phyloP scores from a whole-genome alignment of 2,113 vertebrate species.

The Protobothrops flavoviridis region DNA sequence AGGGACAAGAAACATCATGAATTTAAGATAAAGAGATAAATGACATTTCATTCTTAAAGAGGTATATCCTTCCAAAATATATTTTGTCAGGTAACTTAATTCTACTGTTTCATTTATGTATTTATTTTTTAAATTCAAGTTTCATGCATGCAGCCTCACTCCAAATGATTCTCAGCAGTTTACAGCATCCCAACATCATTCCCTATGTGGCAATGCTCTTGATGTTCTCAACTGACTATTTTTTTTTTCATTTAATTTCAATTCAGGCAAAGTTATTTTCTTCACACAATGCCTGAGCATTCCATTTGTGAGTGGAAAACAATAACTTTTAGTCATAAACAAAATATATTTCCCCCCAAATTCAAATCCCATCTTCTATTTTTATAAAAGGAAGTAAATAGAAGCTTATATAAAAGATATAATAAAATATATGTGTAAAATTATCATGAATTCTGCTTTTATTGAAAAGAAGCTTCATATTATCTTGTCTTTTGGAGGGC shows the following conservation, averaged over 20 bases:
- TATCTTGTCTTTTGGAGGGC: not conserved
- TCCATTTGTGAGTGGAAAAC: not conserved
- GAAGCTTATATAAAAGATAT: not conserved
- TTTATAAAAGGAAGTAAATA: not conserved
- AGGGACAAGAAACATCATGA: not conserved
- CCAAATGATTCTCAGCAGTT: not conserved
- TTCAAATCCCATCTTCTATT: not conserved
- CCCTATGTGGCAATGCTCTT: not conserved
- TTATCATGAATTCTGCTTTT: not conserved
- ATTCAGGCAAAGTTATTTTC: constrained; percentile 9
- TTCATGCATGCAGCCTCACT: not conserved
- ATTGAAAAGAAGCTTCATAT: not conserved
- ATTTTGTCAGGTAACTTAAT: not conserved
- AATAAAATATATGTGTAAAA: not conserved
- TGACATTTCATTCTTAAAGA: constrained; percentile 20
- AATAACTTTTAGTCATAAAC: not conserved
- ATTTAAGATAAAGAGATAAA: not conserved
- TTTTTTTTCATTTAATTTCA: not conserved
- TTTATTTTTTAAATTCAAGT: not conserved
- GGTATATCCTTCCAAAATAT: not conserved
- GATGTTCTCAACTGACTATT: not conserved
- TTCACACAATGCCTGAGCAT: not conserved
- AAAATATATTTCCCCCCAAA: not conserved
- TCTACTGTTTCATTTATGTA: not conserved
- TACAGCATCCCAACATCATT: not conserved